Evolutionary conservation across 2,113 vertebrate genomes (phyloP), one percentile per base, ranked within the genome.

Genomic region (Nicator chloris): DNA sequence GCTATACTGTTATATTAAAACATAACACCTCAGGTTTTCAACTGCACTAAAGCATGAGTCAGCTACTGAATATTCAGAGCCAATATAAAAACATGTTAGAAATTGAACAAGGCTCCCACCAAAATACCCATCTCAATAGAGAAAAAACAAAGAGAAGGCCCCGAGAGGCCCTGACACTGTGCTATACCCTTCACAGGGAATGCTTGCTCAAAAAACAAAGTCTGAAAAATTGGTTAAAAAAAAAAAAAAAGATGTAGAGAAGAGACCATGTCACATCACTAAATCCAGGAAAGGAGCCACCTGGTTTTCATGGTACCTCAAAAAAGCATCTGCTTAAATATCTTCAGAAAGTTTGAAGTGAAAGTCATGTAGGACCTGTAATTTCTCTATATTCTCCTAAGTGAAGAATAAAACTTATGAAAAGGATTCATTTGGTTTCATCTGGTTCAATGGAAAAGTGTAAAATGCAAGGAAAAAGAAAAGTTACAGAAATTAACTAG

Each of bases 231-330:
- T 4, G 6, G 10, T 70, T n/a, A n/a, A n/a, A n/a, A 21, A 42
- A 76, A 75, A 60, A 57, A 26, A 60, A 68, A 50, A 27, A 26
- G 5, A 17, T 6, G 8, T 6, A 35, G 10, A n/a, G 49, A 60
- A 51, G 39, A 27, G 5, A 8, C 17, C 0, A 0, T n/a, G 24
- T 39, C 28, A 31, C 49, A n/a, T 57, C 37, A 85, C 26, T 85
- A 64, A 60, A 87, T 12, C n/a, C 26, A 35, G 56, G n/a, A 79
- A 95, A 89, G 10, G 13, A 85, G n/a, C 7, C 44, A 40, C 7
- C 7, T 49, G 10, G 6, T 76, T 85, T 71, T 56, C 65, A 21
- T 3, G 10, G 31, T 26, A 40, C n/a, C 33, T 73, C 15, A 13
- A 50, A 13, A 50, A 86, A 81, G 12, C 16, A 26, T 18, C 59